A percentile compares a stretch with the other conserved stretches of the same genome.
phyloP scores from a whole-genome alignment of 2,888 invertebrate species.

The Cryptocephalus moraei region DNA sequence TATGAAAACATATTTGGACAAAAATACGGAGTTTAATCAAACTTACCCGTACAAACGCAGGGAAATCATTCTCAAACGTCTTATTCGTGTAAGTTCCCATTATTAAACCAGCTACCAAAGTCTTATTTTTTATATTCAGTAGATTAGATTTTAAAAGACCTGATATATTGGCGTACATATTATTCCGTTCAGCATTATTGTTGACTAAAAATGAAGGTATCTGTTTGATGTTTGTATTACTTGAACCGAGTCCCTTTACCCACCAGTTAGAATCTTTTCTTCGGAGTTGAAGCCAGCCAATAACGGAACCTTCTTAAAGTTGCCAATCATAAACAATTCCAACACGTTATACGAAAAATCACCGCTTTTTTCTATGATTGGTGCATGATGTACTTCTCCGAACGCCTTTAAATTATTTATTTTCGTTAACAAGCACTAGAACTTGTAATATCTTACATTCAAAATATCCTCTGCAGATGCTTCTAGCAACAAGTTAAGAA shows the following conservation, averaged over 20 bases:
- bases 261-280: too few relatives aligned
- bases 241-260: too few relatives aligned
- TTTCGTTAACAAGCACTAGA: not conserved
- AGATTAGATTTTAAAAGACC: too few relatives aligned
- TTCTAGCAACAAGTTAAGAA: constrained; percentile 1
- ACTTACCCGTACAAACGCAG: not conserved
- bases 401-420: not conserved
- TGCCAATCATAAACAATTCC: not conserved
- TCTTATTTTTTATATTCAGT: not conserved
- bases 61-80: not conserved
- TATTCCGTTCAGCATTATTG: too few relatives aligned
- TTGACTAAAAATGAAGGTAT: too few relatives aligned
- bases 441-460: not conserved
- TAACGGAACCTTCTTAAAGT: not conserved
- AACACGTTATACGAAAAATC: not conserved
- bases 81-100: not conserved
- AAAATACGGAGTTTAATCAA: too few relatives aligned
- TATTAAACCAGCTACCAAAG: not conserved
- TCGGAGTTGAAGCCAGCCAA: not conserved
- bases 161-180: too few relatives aligned
- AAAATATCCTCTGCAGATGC: constrained; percentile 2
- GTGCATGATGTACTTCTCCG: not conserved
- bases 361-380: not conserved
- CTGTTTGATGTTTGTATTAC: too few relatives aligned
- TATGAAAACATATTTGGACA: too few relatives aligned